Percentiles rank a stretch among this genome's conserved stretches.
Evolutionary conservation across 2,113 vertebrate genomes (phyloP).

Genomic region (Capra hircus): DNA sequence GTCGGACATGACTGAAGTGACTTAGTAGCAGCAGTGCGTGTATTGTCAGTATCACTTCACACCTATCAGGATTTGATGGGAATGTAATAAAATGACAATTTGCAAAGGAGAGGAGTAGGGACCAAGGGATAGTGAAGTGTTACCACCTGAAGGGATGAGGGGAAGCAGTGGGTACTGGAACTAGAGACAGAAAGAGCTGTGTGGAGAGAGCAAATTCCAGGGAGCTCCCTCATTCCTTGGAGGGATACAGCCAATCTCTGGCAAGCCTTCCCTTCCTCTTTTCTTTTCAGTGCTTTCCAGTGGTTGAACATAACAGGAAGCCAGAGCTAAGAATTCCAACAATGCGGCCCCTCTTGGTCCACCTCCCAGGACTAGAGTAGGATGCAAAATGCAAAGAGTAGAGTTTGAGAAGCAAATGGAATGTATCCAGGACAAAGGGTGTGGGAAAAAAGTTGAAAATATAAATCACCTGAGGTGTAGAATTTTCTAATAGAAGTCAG

Average conservation of each 20-base stretch:
- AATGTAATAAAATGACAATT: neutral
- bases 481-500: neutral
- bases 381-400: neutral
- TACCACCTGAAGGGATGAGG: rapidly evolving
- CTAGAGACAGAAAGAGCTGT: neutral
- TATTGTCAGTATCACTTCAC: neutral
- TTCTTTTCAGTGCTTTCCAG: neutral
- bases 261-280: rapidly evolving
- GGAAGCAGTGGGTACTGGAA: neutral
- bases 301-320: neutral
- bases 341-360: rapidly evolving
- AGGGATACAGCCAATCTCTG: neutral
- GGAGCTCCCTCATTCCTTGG: neutral
- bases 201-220: neutral
- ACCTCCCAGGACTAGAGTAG: neutral
- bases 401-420: neutral
- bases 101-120: neutral
- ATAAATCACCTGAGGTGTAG: neutral
- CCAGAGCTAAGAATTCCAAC: neutral
- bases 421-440: neutral
- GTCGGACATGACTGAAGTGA: neutral
- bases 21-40: neutral
- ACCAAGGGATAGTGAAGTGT: neutral
- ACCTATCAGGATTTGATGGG: neutral
- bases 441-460: neutral